Evolutionary conservation across 2,888 invertebrate species (phyloP).

Genomic region (Matsumyia berberina): DNA sequence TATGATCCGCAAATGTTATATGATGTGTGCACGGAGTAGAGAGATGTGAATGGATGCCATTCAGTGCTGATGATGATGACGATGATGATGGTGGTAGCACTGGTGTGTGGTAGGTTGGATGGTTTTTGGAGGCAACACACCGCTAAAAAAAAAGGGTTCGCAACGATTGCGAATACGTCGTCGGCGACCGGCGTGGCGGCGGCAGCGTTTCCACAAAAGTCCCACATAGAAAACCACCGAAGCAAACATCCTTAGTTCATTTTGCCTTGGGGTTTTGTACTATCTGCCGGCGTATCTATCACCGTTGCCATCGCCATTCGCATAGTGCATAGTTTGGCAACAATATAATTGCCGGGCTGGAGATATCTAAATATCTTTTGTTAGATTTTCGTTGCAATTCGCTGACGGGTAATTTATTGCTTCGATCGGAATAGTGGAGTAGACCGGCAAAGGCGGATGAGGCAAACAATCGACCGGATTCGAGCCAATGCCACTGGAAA

Average conservation of each 20-base stretch:
- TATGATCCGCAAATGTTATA: conserved; percentile 77
- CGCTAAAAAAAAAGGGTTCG: conserved; percentile 66
- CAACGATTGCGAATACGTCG: conserved; percentile 41
- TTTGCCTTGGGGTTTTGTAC: conserved; percentile 39
- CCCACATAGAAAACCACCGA: conserved; percentile 72
- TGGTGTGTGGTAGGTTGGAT: conserved; percentile 55
- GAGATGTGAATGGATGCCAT: conserved; percentile 75
- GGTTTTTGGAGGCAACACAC: conserved; percentile 59
- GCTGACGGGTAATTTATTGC: conserved; percentile 74
- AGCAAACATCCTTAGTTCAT: conserved; percentile 75
- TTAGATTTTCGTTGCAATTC: conserved; percentile 74
- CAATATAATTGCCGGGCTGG: conserved; percentile 72
- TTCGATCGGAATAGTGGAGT: conserved; percentile 34
- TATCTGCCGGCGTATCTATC: conserved; percentile 54
- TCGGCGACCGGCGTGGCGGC: conserved; percentile 10
- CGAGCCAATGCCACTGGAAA: conserved; percentile 74
- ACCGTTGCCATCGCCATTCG: conserved; percentile 47
- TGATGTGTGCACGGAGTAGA: conserved; percentile 73
- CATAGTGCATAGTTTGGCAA: conserved; percentile 73
- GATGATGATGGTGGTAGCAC: conserved; percentile 36
- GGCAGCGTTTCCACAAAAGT: conserved; percentile 55
- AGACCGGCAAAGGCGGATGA: conserved; percentile 57
- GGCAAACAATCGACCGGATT: conserved; percentile 75
- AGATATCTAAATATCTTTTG: conserved; percentile 73
- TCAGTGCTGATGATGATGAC: conserved; percentile 62